Base-by-base conservation (phyloP, 2,888 invertebrate genomes). In the Cheilosia impressa region DNA sequence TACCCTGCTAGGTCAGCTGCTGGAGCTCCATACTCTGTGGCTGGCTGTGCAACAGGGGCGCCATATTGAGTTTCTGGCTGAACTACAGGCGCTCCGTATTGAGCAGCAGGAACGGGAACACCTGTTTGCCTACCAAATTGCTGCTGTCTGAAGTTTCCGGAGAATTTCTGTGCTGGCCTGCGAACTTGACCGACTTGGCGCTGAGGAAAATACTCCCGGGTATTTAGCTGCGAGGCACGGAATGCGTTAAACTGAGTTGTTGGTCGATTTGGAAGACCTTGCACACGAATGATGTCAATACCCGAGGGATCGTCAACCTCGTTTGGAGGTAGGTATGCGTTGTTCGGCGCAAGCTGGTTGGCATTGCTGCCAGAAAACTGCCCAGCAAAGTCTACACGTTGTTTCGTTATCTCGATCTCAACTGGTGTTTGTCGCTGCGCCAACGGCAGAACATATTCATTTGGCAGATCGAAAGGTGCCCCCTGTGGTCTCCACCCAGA, bases 401-500 rank as follows among this genome's bases (percentile, higher is more conserved):
- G 88, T 76, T 90, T 89, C 15, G 87, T 90, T 7, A 92, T 88
- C 80, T 89, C 87, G 9, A 89, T 31, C 68, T 91, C 90, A 38
- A 88, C 71, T 2, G 88, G 78, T 9, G 88, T 78, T 4, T 75
- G 57, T 43, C 79, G 81, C 45, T 87, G 87, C 15, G 75, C 63
- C 45, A 87, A 81, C 4, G 89, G 87, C 0, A 90, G 88, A 22
- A 88, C 69, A 73, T 88, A 89, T 73, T 90, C 88, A 27, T 87
- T 87, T 4, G 93, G 93, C n/a, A 93, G 77, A 31, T 89, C 88
- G 62, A 93, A 92, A 4, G 90, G 89, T 24, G 89, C 88, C 15
- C 91, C 91, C 27, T 89, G 88, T 13, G 93, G 93, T 43, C 90
- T 91, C 92, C 92, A 93, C 9, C 93, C 93, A 5, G 92, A 88